A percentile compares a stretch with the other conserved stretches of the same genome.
phyloP scores from a whole-genome alignment of 2,888 invertebrate species.

The Andricus quercusramuli region DNA sequence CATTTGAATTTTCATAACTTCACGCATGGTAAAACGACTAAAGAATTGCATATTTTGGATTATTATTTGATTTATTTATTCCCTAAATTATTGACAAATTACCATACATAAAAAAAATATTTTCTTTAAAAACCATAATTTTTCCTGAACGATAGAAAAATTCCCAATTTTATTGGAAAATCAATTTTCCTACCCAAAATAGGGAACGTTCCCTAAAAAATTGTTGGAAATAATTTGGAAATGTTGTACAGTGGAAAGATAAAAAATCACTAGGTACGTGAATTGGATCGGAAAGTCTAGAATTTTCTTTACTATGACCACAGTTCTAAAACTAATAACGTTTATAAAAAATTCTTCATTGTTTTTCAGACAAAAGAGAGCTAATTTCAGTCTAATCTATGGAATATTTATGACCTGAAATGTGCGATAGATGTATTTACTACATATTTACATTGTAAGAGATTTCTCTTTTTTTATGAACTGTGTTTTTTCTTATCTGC shows the following conservation, averaged over 20 bases:
- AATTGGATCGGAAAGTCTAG: not conserved
- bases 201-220: too few species aligned
- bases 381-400: not conserved
- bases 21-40: too few species aligned
- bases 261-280: not conserved
- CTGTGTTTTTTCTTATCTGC: not conserved
- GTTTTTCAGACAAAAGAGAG: not conserved
- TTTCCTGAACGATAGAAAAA: too few species aligned
- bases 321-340: not conserved
- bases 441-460: not conserved
- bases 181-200: too few species aligned
- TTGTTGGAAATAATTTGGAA: too few species aligned
- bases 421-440: not conserved
- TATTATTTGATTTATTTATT: too few species aligned
- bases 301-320: not conserved
- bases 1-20: too few species aligned
- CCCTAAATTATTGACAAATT: too few species aligned
- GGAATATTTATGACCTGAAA: not conserved
- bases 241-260: not conserved
- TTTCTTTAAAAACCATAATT: too few species aligned
- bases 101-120: too few species aligned
- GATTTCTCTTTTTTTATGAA: constrained; percentile 5
- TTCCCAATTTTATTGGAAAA: too few species aligned
- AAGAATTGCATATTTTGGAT: too few species aligned
- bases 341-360: not conserved